Evolutionary conservation across 2,797 vertebrate species (phyloP), one percentile per base, ranked within the genome.

Genomic region (Aphelocoma californica): DNA sequence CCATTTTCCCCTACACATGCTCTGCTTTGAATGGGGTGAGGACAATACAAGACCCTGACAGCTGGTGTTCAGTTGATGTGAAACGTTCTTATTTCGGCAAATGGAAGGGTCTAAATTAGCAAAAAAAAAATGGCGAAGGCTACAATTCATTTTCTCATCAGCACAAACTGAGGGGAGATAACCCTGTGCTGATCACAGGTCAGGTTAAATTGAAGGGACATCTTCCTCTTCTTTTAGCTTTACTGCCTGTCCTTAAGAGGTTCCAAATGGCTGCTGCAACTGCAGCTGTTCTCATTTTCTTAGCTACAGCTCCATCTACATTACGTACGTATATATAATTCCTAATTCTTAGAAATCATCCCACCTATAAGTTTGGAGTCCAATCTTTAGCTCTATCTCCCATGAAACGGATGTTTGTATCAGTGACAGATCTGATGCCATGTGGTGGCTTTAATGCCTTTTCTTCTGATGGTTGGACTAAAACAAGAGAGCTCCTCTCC

Each of bases 141-240:
- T 32, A 13, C 6, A 18, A 13, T 44, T 74, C 24, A 34, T 57
- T 84, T 72, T 38, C 60, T 75, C 21, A 20, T 1, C 45, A 23
- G 32, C 24, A n/a, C 29, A 38, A 73, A 82, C 8, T 31, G 25
- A 69, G 36, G 28, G 74, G 34, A 36, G 16, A 6, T 5, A 38
- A 9, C 19, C 9, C 5, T 0, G 0, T 6, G 23, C 6, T 85
- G 32, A 24, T 5, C 53, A n/a, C 6, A 61, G 23, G n/a, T 28
- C 18, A 51, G 23, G n/a, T n/a, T 29, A 47, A 75, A 86, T 2
- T 31, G 23, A 66, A 72, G 6, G 18, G 10, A 36, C 2, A 3
- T 2, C 2, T 19, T 61, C 32, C 24, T 69, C 53, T 70, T 19
- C 16, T 29, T 7, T 29, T 54, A 73, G 15, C 18, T 91, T 48